Base-by-base conservation (phyloP, 64 coral and sea anemone species). In the Anthopleura sola region DNA sequence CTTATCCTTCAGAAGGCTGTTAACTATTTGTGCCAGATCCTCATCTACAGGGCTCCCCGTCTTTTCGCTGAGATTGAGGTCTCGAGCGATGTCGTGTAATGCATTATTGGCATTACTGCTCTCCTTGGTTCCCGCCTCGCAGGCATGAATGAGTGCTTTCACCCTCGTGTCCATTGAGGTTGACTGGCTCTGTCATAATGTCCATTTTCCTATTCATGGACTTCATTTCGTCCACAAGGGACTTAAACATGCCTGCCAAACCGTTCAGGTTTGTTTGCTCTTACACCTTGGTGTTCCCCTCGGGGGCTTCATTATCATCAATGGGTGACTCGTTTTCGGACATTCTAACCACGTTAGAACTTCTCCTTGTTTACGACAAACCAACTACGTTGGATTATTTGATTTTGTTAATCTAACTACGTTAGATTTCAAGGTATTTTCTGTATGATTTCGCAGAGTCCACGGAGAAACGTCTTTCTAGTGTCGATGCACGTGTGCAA, bases 21-120 rank as follows among this genome's bases (percentile, higher is more conserved):
- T 50, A 11, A 88, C 77, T 68, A 88, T 88, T 31, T 44, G 14
- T 2, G 86, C 86, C 36, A 88, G 86, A 47, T 88, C 86, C 24
- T 39, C 85, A 24, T 86, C 48, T 18, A 86, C 60, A 24, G 78
- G 21, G 20, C 46, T 81, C 10, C 78, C 78, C 23, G 78, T 81
- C 46, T 81, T 81, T 49, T 81, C 78, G 78, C 78, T 81, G 6
- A 81, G 78, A 38, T 81, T 3, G 10, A 81, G 46, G 19, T 81
- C 78, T 49, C 19, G 78, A 49, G 78, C 78, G 78, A 81, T 81
- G 68, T 55, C 49, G 62, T 36, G 56, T 31, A 88, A 9, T 64
- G 47, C 44, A 49, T 49, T 48, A 48, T 48, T 46, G 78, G 17
- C 38, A 53, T 51, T 53, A 44, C 49, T 82, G 19, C 38, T 31